Conservation (phyloP, 2,113 vertebrate genomes). For the Calypte anna region DNA sequence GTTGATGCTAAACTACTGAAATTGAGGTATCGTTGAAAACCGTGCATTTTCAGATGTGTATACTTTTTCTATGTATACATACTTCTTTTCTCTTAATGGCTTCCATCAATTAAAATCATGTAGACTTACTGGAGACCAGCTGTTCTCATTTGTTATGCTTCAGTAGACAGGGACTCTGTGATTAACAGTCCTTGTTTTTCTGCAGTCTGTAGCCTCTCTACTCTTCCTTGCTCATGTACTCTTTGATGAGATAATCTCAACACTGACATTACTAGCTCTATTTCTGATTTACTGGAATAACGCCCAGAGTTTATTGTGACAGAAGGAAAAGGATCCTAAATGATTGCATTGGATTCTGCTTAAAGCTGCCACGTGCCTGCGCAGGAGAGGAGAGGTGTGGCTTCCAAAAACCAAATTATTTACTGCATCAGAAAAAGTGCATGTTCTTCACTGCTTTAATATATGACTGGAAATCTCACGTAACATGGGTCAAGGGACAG, state of each 20-base stretch:
- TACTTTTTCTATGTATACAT: not conserved
- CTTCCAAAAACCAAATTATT: conserved; percentile 16
- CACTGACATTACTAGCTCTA: conserved; percentile 58
- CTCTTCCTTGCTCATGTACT: conserved; percentile 58
- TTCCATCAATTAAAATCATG: conserved; percentile 58
- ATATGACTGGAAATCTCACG: not conserved
- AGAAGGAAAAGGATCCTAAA: conserved; percentile 47
- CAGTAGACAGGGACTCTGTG: conserved; percentile 55
- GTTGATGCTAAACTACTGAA: not conserved
- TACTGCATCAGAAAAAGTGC: not conserved
- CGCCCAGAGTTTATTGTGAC: conserved; percentile 46
- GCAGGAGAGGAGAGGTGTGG: not conserved
- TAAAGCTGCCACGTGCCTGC: not conserved
- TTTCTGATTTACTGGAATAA: conserved; percentile 66
- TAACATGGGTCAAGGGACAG: not conserved
- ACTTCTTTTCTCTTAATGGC: not conserved
- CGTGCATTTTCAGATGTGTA: not conserved
- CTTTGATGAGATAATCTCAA: conserved; percentile 65
- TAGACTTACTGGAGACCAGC: conserved; percentile 60
- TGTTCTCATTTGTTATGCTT: conserved; percentile 52
- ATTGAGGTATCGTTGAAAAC: not conserved
- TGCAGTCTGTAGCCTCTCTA: conserved; percentile 48
- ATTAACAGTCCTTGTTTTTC: conserved; percentile 60
- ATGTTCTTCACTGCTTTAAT: not conserved
- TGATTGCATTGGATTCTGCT: not conserved